Evolutionary conservation across 1,140 invertebrate species (phyloP), one percentile per base, ranked within the genome.

Genomic region (Leptopilina boulardi): DNA sequence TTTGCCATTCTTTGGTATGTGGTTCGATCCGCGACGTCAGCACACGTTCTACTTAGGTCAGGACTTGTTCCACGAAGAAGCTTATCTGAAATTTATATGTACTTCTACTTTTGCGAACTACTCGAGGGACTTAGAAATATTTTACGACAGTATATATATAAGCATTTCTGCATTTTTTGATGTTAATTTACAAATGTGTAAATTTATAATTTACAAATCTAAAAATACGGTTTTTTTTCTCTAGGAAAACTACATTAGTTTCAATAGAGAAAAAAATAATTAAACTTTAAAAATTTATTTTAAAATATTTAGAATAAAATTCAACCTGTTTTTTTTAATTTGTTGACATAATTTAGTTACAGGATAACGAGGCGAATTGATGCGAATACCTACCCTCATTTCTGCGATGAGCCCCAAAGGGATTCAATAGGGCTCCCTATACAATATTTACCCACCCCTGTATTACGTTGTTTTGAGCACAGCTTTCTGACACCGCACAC

Each of bases 1-100:
- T 30, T 76, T 30, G 23, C 30, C 74, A 11, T 70, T n/a, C 44
- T 51, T 34, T 8, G 21, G 23, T 13, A 26, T 13, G 51, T 38
- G 18, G 59, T 74, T 74, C 77, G 76, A 82, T 78, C 70, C 78
- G 73, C 75, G 21, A 34, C 71, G 80, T 82, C 79, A 82, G 82
- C 77, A 75, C 77, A 71, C 19, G 71, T 73, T 34, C 56, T 23
- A 47, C 41, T 74, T 30, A 66, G 18, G 26, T 71, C 19, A 44
- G 54, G 23, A 70, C 54, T 76, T 13, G 13, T 47, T 47, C 56
- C 41, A 41, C 13, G n/a, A n/a, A n/a, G 19, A 66, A 59, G 77
- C 76, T 80, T 81, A 80, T 80, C 78, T 80, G 34, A 74, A 80
- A 82, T 84, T 84, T 84, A 79, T 78, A 84, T 78, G 72, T 78